Evolutionary conservation across 2,888 invertebrate genomes (phyloP).

Genomic region (Dryomyza anilis): DNA sequence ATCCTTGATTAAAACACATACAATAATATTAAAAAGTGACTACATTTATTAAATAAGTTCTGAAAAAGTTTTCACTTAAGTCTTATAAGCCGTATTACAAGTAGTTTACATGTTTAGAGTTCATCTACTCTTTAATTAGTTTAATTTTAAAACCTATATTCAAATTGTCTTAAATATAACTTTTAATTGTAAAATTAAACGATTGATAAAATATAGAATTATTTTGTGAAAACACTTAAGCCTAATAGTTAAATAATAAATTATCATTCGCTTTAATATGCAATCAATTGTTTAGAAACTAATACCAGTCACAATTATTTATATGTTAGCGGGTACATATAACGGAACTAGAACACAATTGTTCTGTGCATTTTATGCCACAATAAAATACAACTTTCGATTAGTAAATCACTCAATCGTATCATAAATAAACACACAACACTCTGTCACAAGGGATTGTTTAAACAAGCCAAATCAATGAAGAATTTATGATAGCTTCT

Average conservation of each 20-base stretch:
- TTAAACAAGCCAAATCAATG: conserved; percentile 1
- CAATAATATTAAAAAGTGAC: too few species aligned
- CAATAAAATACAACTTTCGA: conserved; percentile 1
- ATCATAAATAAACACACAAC: conserved; percentile 11
- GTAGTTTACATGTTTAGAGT: too few species aligned
- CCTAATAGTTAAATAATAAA: background rate
- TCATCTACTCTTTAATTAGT: too few species aligned
- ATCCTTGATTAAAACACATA: too few species aligned
- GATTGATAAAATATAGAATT: too few species aligned
- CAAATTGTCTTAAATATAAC: too few species aligned
- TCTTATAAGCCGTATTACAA: too few species aligned
- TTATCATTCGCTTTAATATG: background rate
- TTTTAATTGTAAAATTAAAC: too few species aligned
- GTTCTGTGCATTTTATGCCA: background rate
- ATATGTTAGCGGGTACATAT: background rate
- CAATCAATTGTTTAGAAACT: background rate
- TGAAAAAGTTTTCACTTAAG: too few species aligned
- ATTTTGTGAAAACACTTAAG: background rate
- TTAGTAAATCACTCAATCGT: conserved; percentile 9
- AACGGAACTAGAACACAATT: background rate
- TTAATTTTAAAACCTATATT: too few species aligned
- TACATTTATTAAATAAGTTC: too few species aligned
- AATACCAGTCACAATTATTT: background rate
- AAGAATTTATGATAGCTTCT: conserved; percentile 10
- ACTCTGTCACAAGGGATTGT: conserved; percentile 8